Evolutionary conservation across 2,113 vertebrate genomes (phyloP).

Genomic region (Petaurus breviceps): DNA sequence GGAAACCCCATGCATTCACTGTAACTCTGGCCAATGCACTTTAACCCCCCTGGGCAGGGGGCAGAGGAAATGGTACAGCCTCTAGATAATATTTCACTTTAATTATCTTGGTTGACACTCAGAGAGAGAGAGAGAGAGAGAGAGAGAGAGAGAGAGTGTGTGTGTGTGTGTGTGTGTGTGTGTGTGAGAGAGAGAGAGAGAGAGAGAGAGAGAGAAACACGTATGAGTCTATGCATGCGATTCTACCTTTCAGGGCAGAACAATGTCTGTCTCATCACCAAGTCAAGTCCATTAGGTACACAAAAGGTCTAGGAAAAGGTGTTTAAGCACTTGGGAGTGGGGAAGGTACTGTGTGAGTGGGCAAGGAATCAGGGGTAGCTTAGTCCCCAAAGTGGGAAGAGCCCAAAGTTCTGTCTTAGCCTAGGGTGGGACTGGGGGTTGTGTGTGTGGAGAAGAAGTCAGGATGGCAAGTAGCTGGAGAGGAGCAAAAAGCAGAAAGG

Average conservation of each 20-base stretch:
- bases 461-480: no score
- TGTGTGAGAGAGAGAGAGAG: neutral
- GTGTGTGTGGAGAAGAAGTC: neutral
- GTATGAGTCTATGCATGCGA: neutral
- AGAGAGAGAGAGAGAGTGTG: neutral
- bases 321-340: neutral
- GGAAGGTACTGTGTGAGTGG: neutral
- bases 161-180: neutral
- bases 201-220: neutral
- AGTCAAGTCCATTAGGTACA: neutral
- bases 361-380: neutral
- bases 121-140: no score
- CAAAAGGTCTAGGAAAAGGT: neutral
- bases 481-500: no score
- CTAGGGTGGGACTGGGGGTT: neutral
- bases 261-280: neutral
- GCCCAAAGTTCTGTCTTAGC: neutral
- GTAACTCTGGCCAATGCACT: conserved; percentile 70
- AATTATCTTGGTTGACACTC: neutral
- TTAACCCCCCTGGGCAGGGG: conserved; percentile 50
- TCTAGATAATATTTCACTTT: conserved; percentile 46
- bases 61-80: conserved; percentile 62
- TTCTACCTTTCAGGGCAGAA: neutral
- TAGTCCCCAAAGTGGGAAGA: neutral
- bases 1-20: conserved; percentile 8